Conservation (phyloP, 2,797 vertebrate genomes). For the Myotis findleyi region DNA sequence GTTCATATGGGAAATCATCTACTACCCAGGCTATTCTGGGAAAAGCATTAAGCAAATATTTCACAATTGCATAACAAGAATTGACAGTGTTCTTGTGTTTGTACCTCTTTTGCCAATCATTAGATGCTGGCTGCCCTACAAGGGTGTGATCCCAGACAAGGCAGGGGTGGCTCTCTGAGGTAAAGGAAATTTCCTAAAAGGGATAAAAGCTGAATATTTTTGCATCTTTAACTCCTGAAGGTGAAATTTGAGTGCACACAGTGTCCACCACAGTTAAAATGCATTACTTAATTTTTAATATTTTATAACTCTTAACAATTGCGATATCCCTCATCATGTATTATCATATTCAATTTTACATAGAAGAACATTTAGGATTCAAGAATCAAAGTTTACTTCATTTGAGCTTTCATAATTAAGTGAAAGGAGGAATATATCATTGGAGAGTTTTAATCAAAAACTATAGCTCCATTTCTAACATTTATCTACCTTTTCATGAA, state of each 20-base stretch:
- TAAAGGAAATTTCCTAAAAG: neutral
- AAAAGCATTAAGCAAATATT: neutral
- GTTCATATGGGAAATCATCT: neutral
- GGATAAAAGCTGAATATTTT: neutral
- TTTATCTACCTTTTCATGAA: neutral
- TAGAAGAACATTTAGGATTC: neutral
- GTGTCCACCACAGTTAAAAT: neutral
- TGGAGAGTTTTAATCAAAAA: neutral
- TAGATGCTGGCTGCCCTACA: neutral
- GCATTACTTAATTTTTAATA: neutral
- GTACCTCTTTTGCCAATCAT: neutral
- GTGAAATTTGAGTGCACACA: neutral
- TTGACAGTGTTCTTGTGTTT: neutral
- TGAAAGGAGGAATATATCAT: neutral
- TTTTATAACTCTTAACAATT: neutral
- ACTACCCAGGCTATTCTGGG: neutral
- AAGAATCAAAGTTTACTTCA: neutral
- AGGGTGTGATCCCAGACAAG: neutral
- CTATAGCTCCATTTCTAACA: neutral
- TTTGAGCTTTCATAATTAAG: neutral
- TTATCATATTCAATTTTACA: neutral
- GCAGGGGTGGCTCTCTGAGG: neutral
- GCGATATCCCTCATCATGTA: neutral
- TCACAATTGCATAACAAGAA: neutral
- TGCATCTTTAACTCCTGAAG: neutral